Base-by-base conservation (phyloP, 2,888 invertebrate species). In the Balanococcus diminutus region DNA sequence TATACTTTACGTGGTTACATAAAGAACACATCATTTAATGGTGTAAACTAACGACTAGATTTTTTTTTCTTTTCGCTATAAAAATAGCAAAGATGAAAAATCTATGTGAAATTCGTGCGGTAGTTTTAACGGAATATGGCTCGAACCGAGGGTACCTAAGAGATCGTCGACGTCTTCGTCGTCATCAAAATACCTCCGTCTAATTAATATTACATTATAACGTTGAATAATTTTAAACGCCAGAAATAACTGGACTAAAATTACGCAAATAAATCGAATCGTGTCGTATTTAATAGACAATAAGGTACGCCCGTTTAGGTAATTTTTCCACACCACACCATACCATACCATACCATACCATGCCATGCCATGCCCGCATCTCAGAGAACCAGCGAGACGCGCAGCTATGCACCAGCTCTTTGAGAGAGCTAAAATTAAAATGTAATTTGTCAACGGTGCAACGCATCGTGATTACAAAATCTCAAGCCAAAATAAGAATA, bases 211-310 rank as follows among this genome's bases (percentile, higher is more conserved):
- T 32, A 75, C 75, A 75, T 75, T 75, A 75, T 75, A 75, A 75
- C 75, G 75, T 75, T 75, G n/a, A 75, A 75, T 75, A 75, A 75
- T 75, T 32, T 32, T 32, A 32, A n/a, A 32, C 32, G 25, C n/a
- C n/a, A n/a, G 4, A 9, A 75, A 75, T 75, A 75, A 75, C 75
- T 75, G 75, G 75, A 75, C 75, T 75, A 32, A 75, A 75, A 75
- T 75, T 75, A 75, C 75, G 75, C 75, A 75, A 75, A 75, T 75
- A 75, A 75, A 75, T 75, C 75, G 75, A 75, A 75, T 75, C 75
- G 75, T 75, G 75, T 32, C 25, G 31, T 75, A 75, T 75, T 32
- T 32, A 75, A 75, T 32, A 75, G 75, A 75, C 75, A 75, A 75
- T 75, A 75, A 32, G 75, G 22, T 75, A 51, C 51, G 51, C 51